Base-by-base conservation (phyloP, 1,140 invertebrate species). In the Hylyphantes graminicola region DNA sequence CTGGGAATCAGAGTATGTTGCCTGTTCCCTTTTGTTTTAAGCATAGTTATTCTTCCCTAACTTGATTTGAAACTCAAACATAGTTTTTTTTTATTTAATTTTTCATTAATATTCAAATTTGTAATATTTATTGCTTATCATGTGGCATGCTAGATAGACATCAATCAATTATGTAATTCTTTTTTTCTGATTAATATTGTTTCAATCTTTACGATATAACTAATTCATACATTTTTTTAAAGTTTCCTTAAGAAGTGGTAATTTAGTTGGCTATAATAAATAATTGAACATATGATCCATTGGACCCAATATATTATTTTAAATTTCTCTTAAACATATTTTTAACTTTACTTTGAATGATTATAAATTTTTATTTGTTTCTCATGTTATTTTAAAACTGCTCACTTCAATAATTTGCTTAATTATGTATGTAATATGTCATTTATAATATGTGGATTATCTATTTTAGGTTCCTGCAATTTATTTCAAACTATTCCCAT, bases 1-100 rank as follows among this genome's bases (percentile, higher is more conserved):
- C 85, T 99, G 98, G 98, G 98, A 99, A 90, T 91, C 94, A 85
- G 92, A 91, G 89, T 96, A 87, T 89, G 87, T 89, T 48, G 12
- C 82, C n/a, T 15, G 7, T 7, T 61, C 73, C 17, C 35, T 57
- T 21, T 21, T 21, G 51, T 73, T 12, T 73, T 53, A 21, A 53
- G 51, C 19, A 77, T 48, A 19, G n/a, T 57, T 73, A 64, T 73
- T 35, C 17, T 53, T 10, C 51, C 51, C 51, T 35, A 35, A 2
- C 35, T 35, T 35, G 35, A 35, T 35, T 35, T 35, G 35, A 2
- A 35, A 35, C 1, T 35, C 35, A 35, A 35, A 1, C 35, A 35
- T 35, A 35, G 35, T 1, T 35, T 35, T 35, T n/a, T 5, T 35
- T 35, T 5, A 35, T 35, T 5, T 2, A 35, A 35, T 2, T 1